Base-by-base conservation (phyloP, 2,888 invertebrate species). In the Cataglyphis albicans region DNA sequence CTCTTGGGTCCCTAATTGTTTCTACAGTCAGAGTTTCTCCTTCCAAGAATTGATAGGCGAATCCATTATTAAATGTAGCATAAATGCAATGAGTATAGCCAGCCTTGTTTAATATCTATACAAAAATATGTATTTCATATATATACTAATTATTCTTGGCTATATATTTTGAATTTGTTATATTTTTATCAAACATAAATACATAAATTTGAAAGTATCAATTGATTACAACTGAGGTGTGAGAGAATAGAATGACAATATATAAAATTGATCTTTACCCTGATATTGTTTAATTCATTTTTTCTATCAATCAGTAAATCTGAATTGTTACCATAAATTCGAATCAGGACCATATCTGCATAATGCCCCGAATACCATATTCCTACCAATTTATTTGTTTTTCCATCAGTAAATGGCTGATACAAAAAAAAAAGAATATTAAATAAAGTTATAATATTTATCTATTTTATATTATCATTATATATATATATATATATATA, bases 291-390 rank as follows among this genome's bases (percentile, higher is more conserved):
- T 82, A 97, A 96, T 95, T 99, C 99, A 73, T 97, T 97, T 93
- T 97, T 96, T 87, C 99, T 96, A 94, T 99, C 98, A 93, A 99
- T 98, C 86, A 99, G 96, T 89, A 98, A 95, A 95, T 99, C 99
- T 2, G 99, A 99, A 95, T 98, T 98, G 91, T 97, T 96, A 41
- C 99, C 99, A 95, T 99, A 99, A 85, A 99, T 96, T 91, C 99
- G 96, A 35, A 99, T 96, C 78, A 99, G 96, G 1, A 99, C 96
- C 92, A 97, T 97, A 92, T 98, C 97, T 87, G 95, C 94, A n/a
- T 94, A 94, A 83, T 95, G 95, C 55, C 94, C 95, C 15, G 93
- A 92, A 84, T 93, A 94, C 90, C 94, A 94, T 48, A 95, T 91
- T 68, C 98, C 98, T 80, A 99, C 96, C 91, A 99, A 95, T 95